Percentiles rank a stretch among this genome's conserved stretches.
phyloP scores from a whole-genome alignment of 2,888 invertebrate species.

The Eurytoma californica region DNA sequence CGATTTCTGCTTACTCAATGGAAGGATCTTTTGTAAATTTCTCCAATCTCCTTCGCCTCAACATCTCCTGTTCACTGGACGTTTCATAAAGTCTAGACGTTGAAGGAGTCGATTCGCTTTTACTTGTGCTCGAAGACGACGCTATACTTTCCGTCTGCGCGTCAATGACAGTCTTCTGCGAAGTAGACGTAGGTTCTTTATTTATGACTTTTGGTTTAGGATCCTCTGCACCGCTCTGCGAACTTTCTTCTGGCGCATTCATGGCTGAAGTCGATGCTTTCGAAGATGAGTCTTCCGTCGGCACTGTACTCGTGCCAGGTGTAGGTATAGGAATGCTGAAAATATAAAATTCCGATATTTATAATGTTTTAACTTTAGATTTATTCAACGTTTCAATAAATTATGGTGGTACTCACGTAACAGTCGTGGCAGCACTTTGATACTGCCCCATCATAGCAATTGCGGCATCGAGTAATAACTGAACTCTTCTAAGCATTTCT shows the following conservation, averaged over 20 bases:
- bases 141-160: slow-evolving; percentile 49
- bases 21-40: slow-evolving; percentile 77
- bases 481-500: slow-evolving; percentile 88
- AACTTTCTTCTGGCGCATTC: slow-evolving; percentile 10
- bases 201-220: slow-evolving; percentile 46
- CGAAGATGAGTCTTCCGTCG: slow-evolving; percentile 31
- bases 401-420: slow-evolving; percentile 65
- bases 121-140: slow-evolving; percentile 61
- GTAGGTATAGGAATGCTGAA: slow-evolving; percentile 66
- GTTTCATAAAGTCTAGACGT: slow-evolving; percentile 73
- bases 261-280: slow-evolving; percentile 7
- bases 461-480: slow-evolving; percentile 94
- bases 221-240: slow-evolving; percentile 55
- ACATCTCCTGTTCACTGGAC: slow-evolving; percentile 79
- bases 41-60: slow-evolving; percentile 86
- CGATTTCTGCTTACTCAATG: slow-evolving; percentile 55
- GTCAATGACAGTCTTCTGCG: slow-evolving; percentile 38
- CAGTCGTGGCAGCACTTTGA: slow-evolving; percentile 80
- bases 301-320: slow-evolving; percentile 29
- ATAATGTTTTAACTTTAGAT: not conserved
- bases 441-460: slow-evolving; percentile 97
- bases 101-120: slow-evolving; percentile 66
- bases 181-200: slow-evolving; percentile 52
- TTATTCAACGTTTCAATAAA: not conserved
- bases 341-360: not conserved